Percentiles rank a stretch among this genome's conserved stretches.
These are phyloP conservation scores for Fistularia tabacaria DNA, from an alignment of 2,797 vertebrate genomes.

Conservation along the genomic window DNA sequence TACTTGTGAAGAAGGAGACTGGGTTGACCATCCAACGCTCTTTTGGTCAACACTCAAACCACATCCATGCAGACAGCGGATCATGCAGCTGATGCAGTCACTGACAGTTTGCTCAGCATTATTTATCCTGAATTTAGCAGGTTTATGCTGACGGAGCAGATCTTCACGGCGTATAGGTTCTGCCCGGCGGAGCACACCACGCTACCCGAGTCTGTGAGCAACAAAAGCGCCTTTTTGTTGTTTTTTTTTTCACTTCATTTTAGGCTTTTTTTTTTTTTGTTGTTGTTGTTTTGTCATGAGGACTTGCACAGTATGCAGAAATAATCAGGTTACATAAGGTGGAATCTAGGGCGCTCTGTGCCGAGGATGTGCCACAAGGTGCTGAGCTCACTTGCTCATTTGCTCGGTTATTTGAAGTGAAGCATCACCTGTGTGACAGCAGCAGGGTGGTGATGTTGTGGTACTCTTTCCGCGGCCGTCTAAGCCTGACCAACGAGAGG, in stretches of 20 bases:
- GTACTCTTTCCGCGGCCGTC: constrained; percentile 34
- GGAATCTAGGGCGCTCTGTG: constrained; percentile 61
- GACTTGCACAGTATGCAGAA: constrained; percentile 44
- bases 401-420: constrained; percentile 44
- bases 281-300: constrained; percentile 19
- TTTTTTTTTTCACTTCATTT: constrained; percentile 1
- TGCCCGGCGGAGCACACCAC: constrained; percentile 19
- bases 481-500: constrained; percentile 52
- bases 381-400: constrained; percentile 35
- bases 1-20: constrained; percentile 44
- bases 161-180: constrained; percentile 6
- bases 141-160: constrained; percentile 43
- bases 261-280: not conserved
- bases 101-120: constrained; percentile 45
- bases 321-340: constrained; percentile 58
- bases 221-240: constrained; percentile 28
- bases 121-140: constrained; percentile 17
- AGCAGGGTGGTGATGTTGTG: constrained; percentile 32
- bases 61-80: constrained; percentile 23
- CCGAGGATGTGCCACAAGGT: constrained; percentile 53
- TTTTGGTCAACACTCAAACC: constrained; percentile 20
- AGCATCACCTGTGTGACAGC: constrained; percentile 43
- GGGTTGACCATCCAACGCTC: not conserved
- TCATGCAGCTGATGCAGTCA: constrained; percentile 7
- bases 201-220: constrained; percentile 48